Conservation (phyloP, 2,888 invertebrate genomes). For the Amphipyra berbera region DNA sequence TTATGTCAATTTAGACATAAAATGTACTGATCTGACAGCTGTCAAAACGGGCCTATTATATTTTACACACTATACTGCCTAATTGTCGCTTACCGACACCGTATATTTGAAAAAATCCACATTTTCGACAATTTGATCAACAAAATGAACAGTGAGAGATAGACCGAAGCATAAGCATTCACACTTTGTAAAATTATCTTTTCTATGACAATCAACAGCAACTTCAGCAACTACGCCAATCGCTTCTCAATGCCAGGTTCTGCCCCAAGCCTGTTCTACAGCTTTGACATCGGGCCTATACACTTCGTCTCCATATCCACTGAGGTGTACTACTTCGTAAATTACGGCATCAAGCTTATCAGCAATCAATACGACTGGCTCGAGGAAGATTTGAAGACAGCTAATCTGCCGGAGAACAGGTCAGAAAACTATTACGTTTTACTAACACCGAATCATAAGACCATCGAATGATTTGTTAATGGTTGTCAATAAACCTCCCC, state of each 20-base stretch:
- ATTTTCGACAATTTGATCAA: too few species aligned
- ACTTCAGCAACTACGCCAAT: conserved; percentile 98
- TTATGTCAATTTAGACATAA: too few species aligned
- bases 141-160: too few species aligned
- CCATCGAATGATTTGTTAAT: too few species aligned
- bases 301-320: conserved; percentile 98
- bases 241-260: conserved; percentile 97
- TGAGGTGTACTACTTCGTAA: conserved; percentile 97
- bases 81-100: too few species aligned
- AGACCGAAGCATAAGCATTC: too few species aligned
- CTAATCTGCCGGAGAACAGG: conserved; percentile 94
- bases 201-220: conserved; percentile 88
- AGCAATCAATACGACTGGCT: conserved; percentile 96
- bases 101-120: too few species aligned
- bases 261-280: conserved; percentile 93
- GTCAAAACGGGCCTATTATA: too few species aligned
- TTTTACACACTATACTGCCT: too few species aligned
- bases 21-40: too few species aligned
- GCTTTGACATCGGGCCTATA: conserved; percentile 96
- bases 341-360: conserved; percentile 95
- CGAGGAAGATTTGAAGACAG: conserved; percentile 93
- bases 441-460: too few species aligned
- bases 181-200: neutral
- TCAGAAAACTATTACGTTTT: conserved; percentile 40
- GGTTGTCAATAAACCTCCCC: too few species aligned